phyloP scores from a whole-genome alignment of 1,140 invertebrate genomes.

The Araneus ventricosus region DNA sequence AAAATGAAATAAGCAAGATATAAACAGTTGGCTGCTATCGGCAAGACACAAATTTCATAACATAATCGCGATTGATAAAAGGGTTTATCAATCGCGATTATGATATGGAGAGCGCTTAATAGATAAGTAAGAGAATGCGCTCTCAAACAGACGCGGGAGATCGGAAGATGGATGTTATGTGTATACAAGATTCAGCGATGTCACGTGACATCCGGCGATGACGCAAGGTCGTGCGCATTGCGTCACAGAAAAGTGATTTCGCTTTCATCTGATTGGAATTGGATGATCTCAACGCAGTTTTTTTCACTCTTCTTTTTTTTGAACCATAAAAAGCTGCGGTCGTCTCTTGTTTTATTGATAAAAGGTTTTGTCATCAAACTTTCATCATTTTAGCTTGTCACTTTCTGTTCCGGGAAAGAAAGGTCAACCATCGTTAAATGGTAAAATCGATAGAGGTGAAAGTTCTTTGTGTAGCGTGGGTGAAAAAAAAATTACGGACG shows the following conservation, averaged over 20 bases:
- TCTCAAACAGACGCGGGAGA: slow-evolving; percentile 10
- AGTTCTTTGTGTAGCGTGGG: too few species aligned
- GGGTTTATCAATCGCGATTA: neutral
- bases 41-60: neutral
- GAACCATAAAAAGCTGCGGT: too few species aligned
- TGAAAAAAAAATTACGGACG: too few species aligned
- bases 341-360: too few species aligned
- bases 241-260: neutral
- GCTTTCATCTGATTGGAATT: too few species aligned
- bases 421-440: too few species aligned
- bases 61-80: neutral
- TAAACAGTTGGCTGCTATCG: neutral
- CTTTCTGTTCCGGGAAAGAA: too few species aligned
- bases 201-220: slow-evolving; percentile 4
- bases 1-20: neutral
- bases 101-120: neutral
- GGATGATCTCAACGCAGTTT: too few species aligned
- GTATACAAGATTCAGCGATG: neutral
- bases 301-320: too few species aligned
- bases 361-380: too few species aligned
- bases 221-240: slow-evolving; percentile 9
- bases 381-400: too few species aligned
- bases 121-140: neutral
- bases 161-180: slow-evolving; percentile 10
- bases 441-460: too few species aligned